Evolutionary conservation across 2,113 vertebrate genomes (phyloP), one percentile per base, ranked within the genome.

Genomic region (Ornithorhynchus anatinus): DNA sequence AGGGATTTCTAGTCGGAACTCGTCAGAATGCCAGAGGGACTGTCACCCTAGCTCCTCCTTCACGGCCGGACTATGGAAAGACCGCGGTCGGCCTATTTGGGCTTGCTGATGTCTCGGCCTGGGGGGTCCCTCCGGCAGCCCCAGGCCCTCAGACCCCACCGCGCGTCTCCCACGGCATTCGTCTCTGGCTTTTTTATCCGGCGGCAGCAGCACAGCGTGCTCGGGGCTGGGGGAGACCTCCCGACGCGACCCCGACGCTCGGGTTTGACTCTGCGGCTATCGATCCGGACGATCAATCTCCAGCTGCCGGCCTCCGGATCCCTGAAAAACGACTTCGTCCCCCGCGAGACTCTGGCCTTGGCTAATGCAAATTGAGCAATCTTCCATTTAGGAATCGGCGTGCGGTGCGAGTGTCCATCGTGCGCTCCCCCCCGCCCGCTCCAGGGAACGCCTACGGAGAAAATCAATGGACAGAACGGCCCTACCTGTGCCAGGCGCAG

Each of bases 241-340:
- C 62, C 23, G 45, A 27, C 32, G 17, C 5, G 31, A 52, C 74
- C 72, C 44, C 59, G 36, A 56, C 57, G 50, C 62, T 75, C 48
- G 33, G 50, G 71, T 67, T 79, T 77, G 37, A 80, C 53, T n/a
- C 15, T 50, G 25, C 17, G 22, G 1, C 10, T 56, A 88, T 77
- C 5, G 85, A 88, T 70, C 62, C 0, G 0, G 42, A 60, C 67
- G 75, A 88, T 91, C 82, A 50, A 79, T 89, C 65, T 73, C 16
- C 72, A 72, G 85, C 12, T 44, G 19, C 53, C 16, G 80, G 72
- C 82, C 83, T 82, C 40, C 6, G 8, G 65, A 66, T 31, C 56
- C 15, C 50, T 81, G 79, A 80, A 67, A 72, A 86, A 82, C 69
- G 77, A 88, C 78, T 65, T 32, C 1, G 5, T 5, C 23, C 29